These are phyloP conservation scores for Euwallacea fornicatus DNA, from an alignment of 1,140 invertebrate genomes.

Conservation along the genomic window DNA sequence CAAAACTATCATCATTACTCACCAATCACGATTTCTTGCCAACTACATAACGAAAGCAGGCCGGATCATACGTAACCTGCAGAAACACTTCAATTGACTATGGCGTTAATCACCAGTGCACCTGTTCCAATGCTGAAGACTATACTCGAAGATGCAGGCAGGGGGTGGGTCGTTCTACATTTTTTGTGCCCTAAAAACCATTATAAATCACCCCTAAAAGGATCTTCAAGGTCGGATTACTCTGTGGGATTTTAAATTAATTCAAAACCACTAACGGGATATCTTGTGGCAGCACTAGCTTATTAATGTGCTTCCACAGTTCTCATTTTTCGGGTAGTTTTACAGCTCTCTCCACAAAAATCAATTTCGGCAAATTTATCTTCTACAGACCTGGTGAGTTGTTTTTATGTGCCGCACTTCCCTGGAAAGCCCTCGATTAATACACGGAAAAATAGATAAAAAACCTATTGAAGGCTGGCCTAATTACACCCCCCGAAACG, in stretches of 20 bases:
- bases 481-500: slow-evolving; percentile 12
- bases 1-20: too few relatives aligned
- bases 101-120: not conserved
- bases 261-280: slow-evolving; percentile 16
- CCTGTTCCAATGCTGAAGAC: slow-evolving; percentile 17
- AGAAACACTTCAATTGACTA: too few relatives aligned
- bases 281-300: slow-evolving; percentile 5
- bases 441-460: not conserved
- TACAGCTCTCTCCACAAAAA: too few relatives aligned
- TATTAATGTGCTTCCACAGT: not conserved
- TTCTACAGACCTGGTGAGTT: too few relatives aligned
- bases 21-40: too few relatives aligned
- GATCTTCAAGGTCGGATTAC: slow-evolving; percentile 26
- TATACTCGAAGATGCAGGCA: slow-evolving; percentile 10
- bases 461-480: not conserved
- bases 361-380: too few relatives aligned
- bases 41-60: too few relatives aligned
- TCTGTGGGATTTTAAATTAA: slow-evolving; percentile 16
- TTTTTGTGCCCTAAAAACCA: slow-evolving; percentile 9
- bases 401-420: too few relatives aligned
- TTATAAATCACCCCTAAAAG: slow-evolving; percentile 22
- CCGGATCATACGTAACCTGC: too few relatives aligned
- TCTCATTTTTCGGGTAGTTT: too few relatives aligned
- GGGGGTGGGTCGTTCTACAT: slow-evolving; percentile 11
- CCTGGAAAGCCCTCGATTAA: too few relatives aligned